Evolutionary conservation across 2,888 invertebrate species (phyloP).

Genomic region (Limnephilus marmoratus): DNA sequence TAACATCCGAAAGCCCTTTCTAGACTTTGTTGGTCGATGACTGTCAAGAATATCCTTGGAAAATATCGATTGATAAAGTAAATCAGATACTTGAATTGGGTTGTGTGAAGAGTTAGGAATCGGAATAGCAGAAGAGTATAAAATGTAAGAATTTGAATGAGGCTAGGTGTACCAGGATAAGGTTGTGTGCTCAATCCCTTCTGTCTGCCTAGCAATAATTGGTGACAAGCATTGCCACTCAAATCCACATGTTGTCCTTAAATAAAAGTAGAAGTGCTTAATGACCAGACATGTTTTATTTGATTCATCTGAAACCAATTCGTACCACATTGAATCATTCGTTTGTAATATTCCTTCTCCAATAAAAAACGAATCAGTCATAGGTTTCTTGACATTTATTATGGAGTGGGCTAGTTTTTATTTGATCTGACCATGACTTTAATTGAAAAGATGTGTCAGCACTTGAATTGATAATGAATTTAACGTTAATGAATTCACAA

Average conservation of each 20-base stretch:
- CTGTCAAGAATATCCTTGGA: no score
- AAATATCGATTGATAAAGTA: no score
- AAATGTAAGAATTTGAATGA: no score
- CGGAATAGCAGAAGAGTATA: no score
- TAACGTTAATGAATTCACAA: not conserved
- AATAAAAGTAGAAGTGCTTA: not conserved
- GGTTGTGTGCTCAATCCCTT: no score
- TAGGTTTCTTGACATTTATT: not conserved
- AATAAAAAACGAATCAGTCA: not conserved
- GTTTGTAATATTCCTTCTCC: not conserved
- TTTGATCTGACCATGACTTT: not conserved
- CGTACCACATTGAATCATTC: not conserved
- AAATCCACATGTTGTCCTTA: not conserved
- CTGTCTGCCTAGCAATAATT: not conserved
- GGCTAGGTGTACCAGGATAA: no score
- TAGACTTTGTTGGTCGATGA: no score
- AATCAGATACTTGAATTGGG: no score
- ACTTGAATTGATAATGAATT: not conserved
- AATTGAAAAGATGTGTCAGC: not conserved
- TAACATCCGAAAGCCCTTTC: no score
- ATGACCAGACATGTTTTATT: not conserved
- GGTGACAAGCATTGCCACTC: not conserved
- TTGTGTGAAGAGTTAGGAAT: no score
- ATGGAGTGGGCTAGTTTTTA: conserved; percentile 2
- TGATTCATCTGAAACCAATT: not conserved